Conservation (phyloP, 1,140 invertebrate species). For the Drosophila subpulchrella region DNA sequence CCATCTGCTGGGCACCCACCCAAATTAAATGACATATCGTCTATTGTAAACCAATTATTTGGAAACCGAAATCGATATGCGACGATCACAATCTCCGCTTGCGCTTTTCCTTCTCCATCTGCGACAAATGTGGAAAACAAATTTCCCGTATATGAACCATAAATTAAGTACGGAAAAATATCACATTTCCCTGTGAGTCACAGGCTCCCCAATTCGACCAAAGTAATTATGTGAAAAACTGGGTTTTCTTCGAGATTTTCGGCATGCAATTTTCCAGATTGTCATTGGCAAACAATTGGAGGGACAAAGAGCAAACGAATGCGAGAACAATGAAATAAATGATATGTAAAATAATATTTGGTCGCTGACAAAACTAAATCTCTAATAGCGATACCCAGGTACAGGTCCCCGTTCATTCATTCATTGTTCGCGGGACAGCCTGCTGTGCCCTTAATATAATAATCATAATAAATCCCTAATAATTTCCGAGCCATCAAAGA, state of each 20-base stretch:
- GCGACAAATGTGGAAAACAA: constrained; percentile 49
- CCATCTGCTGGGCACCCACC: constrained; percentile 11
- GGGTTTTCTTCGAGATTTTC: constrained; percentile 27
- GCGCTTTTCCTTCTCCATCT: constrained; percentile 9
- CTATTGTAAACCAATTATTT: constrained; percentile 47
- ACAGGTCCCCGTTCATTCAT: constrained; percentile 38
- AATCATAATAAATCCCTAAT: constrained; percentile 84
- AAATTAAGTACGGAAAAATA: constrained; percentile 54
- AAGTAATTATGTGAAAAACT: constrained; percentile 47
- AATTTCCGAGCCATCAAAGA: constrained; percentile 79
- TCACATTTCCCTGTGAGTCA: constrained; percentile 49
- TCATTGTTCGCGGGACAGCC: not conserved
- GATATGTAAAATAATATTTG: constrained; percentile 84
- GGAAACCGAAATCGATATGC: constrained; percentile 50
- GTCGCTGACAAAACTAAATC: constrained; percentile 47
- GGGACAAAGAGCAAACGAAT: constrained; percentile 19
- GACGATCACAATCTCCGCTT: constrained; percentile 16
- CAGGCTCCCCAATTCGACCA: constrained; percentile 6
- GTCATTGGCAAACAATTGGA: constrained; percentile 30
- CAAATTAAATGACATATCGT: constrained; percentile 30
- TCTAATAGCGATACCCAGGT: constrained; percentile 58
- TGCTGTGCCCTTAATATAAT: constrained; percentile 83
- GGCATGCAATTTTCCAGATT: constrained; percentile 61
- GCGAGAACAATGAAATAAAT: constrained; percentile 72
- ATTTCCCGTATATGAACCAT: constrained; percentile 43